phyloP scores from a whole-genome alignment of 2,888 invertebrate genomes.

The Colostygia pectinataria region DNA sequence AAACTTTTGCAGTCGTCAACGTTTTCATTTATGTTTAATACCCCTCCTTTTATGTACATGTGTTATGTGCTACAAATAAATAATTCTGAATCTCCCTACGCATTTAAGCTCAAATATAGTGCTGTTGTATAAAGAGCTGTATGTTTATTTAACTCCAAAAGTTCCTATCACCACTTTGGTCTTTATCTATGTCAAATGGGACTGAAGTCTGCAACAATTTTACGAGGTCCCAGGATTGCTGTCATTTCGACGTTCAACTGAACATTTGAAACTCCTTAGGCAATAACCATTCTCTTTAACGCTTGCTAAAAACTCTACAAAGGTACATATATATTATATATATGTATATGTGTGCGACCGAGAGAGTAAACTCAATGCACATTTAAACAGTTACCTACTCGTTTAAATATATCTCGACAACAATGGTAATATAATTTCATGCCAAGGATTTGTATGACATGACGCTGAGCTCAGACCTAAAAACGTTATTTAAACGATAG shows the following conservation, averaged over 20 bases:
- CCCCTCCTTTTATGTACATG: too few species aligned
- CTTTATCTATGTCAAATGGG: constrained; percentile 19
- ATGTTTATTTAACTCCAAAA: constrained; percentile 15
- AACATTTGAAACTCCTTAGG: constrained; percentile 23
- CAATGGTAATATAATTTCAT: too few species aligned
- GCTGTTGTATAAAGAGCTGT: constrained; percentile 5
- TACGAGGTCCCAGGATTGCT: constrained; percentile 16
- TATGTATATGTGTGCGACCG: not conserved
- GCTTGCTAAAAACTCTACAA: constrained; percentile 19
- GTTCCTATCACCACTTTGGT: constrained; percentile 18
- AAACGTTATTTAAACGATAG: too few species aligned
- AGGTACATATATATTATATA: not conserved
- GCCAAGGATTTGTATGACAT: too few species aligned
- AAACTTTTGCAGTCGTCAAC: too few species aligned
- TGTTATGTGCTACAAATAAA: too few species aligned
- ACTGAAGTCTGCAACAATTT: constrained; percentile 23
- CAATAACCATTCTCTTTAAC: constrained; percentile 22
- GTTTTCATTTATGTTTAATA: too few species aligned
- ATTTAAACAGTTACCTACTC: too few species aligned
- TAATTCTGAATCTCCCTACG: too few species aligned
- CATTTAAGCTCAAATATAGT: not conserved
- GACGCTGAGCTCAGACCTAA: too few species aligned
- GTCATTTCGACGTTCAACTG: constrained; percentile 19
- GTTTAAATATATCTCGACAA: too few species aligned
- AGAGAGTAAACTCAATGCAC: too few species aligned